Percentiles rank a stretch among this genome's conserved stretches.
These are phyloP conservation scores for Synanthedon andrenaeformis DNA, from an alignment of 2,888 invertebrate genomes.

Conservation along the genomic window DNA sequence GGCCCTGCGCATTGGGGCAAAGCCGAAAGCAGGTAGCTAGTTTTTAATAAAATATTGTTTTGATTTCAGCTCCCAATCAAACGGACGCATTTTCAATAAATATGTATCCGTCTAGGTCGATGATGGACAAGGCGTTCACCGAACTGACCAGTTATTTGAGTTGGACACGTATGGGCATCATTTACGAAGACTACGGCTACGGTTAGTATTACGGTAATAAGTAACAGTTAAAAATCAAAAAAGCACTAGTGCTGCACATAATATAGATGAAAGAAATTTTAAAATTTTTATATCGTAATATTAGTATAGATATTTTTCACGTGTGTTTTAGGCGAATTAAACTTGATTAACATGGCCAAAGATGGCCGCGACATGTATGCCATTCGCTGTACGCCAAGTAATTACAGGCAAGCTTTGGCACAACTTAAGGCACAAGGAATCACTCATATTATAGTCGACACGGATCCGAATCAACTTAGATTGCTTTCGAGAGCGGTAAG, in stretches of 20 bases:
- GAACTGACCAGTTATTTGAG: conserved; percentile 90
- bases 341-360: conserved; percentile 82
- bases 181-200: conserved; percentile 90
- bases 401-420: conserved; percentile 80
- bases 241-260: background rate
- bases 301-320: too few relatives aligned
- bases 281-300: too few relatives aligned
- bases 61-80: conserved; percentile 30
- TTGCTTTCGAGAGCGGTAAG: conserved; percentile 89
- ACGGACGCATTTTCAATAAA: conserved; percentile 80
- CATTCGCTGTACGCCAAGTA: conserved; percentile 73
- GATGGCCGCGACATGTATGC: conserved; percentile 75
- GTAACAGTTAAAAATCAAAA: too few relatives aligned
- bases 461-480: conserved; percentile 83
- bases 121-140: conserved; percentile 85
- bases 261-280: too few relatives aligned
- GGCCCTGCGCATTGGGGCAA: too few relatives aligned
- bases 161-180: conserved; percentile 93
- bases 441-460: conserved; percentile 89
- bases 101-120: conserved; percentile 85
- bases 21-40: too few relatives aligned
- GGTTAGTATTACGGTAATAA: conserved; percentile 63
- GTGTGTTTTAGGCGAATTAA: conserved; percentile 75
- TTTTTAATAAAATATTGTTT: background rate
- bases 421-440: conserved; percentile 90